These are phyloP conservation scores for Brassicogethes aeneus DNA, from an alignment of 2,888 invertebrate genomes.

Conservation along the genomic window DNA sequence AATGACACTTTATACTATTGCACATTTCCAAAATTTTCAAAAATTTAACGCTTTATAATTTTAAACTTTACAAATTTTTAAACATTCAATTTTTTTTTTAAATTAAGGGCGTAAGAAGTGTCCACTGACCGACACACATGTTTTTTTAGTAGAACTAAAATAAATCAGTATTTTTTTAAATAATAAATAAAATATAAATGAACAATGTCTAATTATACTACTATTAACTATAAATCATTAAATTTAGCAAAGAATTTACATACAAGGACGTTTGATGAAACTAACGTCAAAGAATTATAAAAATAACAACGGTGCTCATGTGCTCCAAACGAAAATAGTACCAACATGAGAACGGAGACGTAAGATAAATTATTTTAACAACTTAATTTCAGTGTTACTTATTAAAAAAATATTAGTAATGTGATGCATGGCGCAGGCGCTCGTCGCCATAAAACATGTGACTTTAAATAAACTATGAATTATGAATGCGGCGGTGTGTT, in stretches of 20 bases:
- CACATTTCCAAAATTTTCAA: too few species aligned
- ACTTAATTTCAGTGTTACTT: constrained; percentile 15
- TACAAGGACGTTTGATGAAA: constrained; percentile 24
- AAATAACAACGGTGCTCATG: constrained; percentile 30
- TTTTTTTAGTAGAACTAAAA: too few species aligned
- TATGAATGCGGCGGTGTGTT: neutral
- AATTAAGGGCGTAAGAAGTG: too few species aligned
- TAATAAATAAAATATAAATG: too few species aligned
- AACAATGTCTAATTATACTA: too few species aligned
- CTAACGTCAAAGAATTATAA: constrained; percentile 31
- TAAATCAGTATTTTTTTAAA: too few species aligned
- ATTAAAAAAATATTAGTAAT: too few species aligned
- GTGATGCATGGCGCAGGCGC: constrained; percentile 13
- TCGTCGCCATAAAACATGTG: constrained; percentile 28
- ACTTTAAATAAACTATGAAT: constrained; percentile 11
- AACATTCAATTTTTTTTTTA: too few species aligned
- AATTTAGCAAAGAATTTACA: constrained; percentile 1
- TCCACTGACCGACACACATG: too few species aligned
- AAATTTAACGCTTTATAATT: too few species aligned
- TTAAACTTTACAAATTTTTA: too few species aligned
- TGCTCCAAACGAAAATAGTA: constrained; percentile 31
- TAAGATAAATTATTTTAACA: constrained; percentile 16
- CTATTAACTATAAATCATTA: constrained; percentile 3
- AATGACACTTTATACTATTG: too few species aligned
- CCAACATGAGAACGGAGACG: constrained; percentile 15